These are phyloP conservation scores for Melanotus villosus DNA, from an alignment of 2,888 invertebrate species.

Conservation along the genomic window DNA sequence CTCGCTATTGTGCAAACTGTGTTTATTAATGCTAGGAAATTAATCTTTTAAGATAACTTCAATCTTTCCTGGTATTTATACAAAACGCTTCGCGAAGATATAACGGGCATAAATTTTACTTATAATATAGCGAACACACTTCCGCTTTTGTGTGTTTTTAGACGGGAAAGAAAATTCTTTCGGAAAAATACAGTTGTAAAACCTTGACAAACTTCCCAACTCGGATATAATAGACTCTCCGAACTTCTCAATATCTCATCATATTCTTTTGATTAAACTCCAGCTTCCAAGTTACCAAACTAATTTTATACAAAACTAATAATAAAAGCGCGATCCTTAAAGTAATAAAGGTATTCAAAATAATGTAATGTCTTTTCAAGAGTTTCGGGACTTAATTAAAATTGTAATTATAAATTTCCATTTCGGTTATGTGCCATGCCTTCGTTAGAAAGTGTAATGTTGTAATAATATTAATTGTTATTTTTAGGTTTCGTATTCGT, in stretches of 20 bases:
- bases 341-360: not conserved
- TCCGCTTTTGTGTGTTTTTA: not conserved
- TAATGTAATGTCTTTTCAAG: not conserved
- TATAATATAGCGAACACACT: not conserved
- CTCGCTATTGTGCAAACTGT: conserved; percentile 1
- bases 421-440: too few species aligned
- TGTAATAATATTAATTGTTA: too few species aligned
- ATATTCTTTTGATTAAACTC: conserved; percentile 27
- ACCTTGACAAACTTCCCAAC: conserved; percentile 19
- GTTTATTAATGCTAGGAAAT: too few species aligned
- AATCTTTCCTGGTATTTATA: too few species aligned
- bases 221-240: conserved; percentile 25
- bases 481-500: too few species aligned
- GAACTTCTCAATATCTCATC: conserved; percentile 36
- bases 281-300: conserved; percentile 16
- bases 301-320: conserved; percentile 10
- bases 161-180: conserved; percentile 4
- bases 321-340: not conserved
- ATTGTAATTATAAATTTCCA: not conserved
- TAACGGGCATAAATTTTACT: not conserved
- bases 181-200: conserved; percentile 24
- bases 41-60: too few species aligned
- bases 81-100: not conserved
- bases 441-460: too few species aligned
- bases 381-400: not conserved